Base-by-base conservation (phyloP, 2,113 vertebrate genomes). In the Vanacampus margaritifer region DNA sequence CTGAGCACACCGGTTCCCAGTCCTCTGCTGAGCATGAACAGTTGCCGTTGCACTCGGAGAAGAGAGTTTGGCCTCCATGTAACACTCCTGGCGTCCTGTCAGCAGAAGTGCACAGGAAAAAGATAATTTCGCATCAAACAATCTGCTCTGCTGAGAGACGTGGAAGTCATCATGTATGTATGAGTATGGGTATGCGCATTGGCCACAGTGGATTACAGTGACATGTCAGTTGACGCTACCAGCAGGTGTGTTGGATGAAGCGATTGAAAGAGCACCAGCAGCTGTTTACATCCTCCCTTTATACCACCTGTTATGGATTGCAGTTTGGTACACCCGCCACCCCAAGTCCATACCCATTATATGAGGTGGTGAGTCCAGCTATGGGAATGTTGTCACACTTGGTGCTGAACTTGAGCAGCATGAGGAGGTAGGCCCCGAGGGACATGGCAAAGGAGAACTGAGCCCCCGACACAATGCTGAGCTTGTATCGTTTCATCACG, bases 1-100 rank as follows among this genome's bases (percentile, higher is more conserved):
- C 85, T 8, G 94, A 94, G 73, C 96, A 99, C 63, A 98, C 91
- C 0, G 96, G 97, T 45, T 99, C 95, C 97, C 97, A 98, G 5
- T 91, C 84, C 0, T 74, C 86, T 36, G 79, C 37, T n/a, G 92
- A 88, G 75, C 95, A 98, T 0, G 89, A 90, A 80, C 95, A 98
- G 85, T 80, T 76, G 28, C 78, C 85, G 84, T 98, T 97, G 83
- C 96, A 98, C 8, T 80, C 74, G 19, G 94, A 91, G 79, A 91
- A 79, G 16, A 95, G 32, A 19, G 69, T 56, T 3, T 78, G 86
- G 2, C 85, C 83, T 2, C 89, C 48, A 39, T 71, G 24, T 0
- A 67, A 82, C 28, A 91, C 28, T 37, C 71, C 35, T 35, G 76
- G 85, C 5, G 91, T 93, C 85, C 92, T 88, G 75, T 28, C 57